Evolutionary conservation across 2,113 vertebrate genomes (phyloP), one percentile per base, ranked within the genome.

Genomic region (Neoarius graeffei): DNA sequence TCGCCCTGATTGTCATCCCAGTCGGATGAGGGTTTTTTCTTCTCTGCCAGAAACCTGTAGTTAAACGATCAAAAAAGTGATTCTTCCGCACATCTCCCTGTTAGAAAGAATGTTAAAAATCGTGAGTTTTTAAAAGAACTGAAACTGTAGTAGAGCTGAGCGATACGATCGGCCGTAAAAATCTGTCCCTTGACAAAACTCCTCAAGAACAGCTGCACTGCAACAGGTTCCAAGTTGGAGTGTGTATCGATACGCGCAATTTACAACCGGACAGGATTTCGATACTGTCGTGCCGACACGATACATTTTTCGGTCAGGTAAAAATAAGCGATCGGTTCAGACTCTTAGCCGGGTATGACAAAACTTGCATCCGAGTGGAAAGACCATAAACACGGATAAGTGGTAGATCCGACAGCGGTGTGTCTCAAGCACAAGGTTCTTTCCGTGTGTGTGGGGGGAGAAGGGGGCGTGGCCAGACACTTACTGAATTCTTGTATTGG

Each of bases 11-110:
- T 96, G 87, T 96, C 97, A 91, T 98, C 97, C 89, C 95, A 94
- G 30, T 96, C 95, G 8, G 90, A 81, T 5, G 92, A 86, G 42
- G 93, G 91, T 86, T 95, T 95, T 92, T 95, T 95, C 89, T 89
- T 89, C 94, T 99, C 98, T 81, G 97, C 97, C 93, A 99, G 91
- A 91, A 98, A 99, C 94, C 98, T 99, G 92, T 69, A 71, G 71
- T 71, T 42, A 27, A 71, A 71, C 0, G 11, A 83, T 81, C 48
- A 19, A 42, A 19, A 80, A 15, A 54, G 52, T 60, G 50, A 25
- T 79, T 85, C 4, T 52, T 54, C 62, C 4, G 71, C 25, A 42
- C 8, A 15, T 52, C 83, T 67, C 7, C 13, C 15, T 7, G 30
- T 13, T 52, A 13, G 52, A 52, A 23, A 17, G 1, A 48, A 48